Base-by-base conservation (phyloP, 2,888 invertebrate genomes). In the Brassicogethes aeneus region DNA sequence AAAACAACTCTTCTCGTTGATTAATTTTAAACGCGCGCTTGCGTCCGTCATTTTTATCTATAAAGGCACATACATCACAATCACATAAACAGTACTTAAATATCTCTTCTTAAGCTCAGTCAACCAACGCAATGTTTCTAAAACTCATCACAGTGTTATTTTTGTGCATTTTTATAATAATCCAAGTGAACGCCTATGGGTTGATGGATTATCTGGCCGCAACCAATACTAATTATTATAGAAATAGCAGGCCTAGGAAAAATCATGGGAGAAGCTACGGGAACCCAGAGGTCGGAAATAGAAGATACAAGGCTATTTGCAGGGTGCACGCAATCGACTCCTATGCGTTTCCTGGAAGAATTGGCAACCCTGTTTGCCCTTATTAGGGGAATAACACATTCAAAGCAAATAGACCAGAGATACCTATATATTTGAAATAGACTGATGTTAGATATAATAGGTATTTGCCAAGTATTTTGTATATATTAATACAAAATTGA, bases 221-320 rank as follows among this genome's bases (percentile, higher is more conserved):
- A n/a, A n/a, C n/a, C n/a, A 17, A 13, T 34, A 36, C 13, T 37
- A 34, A 44, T 17, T 40, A 48, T 34, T 31, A 36, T n/a, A 41
- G 41, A 16, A 39, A 43, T 15, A 42, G 46, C 23, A 43, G 41
- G 16, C 42, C 44, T 2, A 43, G 47, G 32, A 34, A 41, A 15
- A 37, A 46, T 17, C 38, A 46, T 31, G 52, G 52, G 29, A 51
- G 48, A 41, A 48, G 46, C 36, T 47, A 51, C 39, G 46, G 48
- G 17, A 46, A 48, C 40, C 41, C 43, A 16, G 49, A 54, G 17
- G 59, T 55, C 54, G 75, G 68, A 12, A 71, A 70, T 29, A 75
- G 77, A 52, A 72, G 80, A 1, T 86, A 77, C 66, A 79, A 77
- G 57, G 76, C 80, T 37, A 78, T 86, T 48, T 86, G 86, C 58